These are phyloP conservation scores for Anthopleura sola DNA, from an alignment of 64 coral and sea anemone species.

Conservation along the genomic window DNA sequence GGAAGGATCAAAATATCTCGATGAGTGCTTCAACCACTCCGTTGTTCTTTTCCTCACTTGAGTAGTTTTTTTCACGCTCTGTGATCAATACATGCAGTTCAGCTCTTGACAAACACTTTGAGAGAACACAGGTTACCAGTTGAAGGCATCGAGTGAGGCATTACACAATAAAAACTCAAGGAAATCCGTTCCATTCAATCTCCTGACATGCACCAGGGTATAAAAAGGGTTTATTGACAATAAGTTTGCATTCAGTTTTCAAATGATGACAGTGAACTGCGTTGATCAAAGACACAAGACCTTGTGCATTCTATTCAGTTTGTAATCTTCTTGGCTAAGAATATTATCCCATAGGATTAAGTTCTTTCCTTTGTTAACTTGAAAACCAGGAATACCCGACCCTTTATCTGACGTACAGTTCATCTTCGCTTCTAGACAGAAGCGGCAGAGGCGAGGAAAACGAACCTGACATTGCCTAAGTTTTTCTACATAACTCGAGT, in stretches of 20 bases:
- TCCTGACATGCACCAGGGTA: not conserved
- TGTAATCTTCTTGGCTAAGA: not conserved
- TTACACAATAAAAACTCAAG: not conserved
- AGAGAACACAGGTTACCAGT: not conserved
- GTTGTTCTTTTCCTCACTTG: constrained; percentile 1
- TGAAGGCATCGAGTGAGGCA: not conserved
- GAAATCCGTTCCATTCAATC: not conserved
- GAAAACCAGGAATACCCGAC: not conserved
- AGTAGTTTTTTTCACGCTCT: not conserved
- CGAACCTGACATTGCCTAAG: not conserved
- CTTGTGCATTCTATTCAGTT: not conserved
- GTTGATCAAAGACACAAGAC: not conserved
- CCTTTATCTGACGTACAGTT: not conserved
- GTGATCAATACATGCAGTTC: not conserved
- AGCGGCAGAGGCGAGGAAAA: not conserved
- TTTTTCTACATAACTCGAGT: no score
- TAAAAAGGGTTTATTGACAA: not conserved
- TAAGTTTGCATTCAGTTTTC: not conserved
- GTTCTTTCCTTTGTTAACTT: not conserved
- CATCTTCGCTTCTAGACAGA: not conserved
- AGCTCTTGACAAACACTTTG: not conserved
- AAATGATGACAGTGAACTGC: not conserved
- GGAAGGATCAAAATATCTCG: constrained; percentile 1
- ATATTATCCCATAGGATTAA: not conserved
- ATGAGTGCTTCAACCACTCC: not conserved